Conservation (phyloP, 2,888 invertebrate genomes). For the Marronus borbonicus region DNA sequence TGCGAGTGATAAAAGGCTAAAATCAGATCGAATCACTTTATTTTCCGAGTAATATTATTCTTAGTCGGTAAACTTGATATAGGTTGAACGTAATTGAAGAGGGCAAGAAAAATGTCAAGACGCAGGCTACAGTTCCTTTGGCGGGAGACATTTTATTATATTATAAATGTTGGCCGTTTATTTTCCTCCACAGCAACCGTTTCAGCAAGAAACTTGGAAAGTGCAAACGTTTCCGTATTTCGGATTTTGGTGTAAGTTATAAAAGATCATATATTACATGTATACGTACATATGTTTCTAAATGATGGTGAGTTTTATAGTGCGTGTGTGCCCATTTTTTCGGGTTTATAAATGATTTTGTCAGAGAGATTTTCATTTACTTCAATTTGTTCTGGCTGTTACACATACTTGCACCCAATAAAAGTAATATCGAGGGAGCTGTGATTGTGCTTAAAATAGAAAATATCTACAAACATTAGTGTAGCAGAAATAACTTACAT, state of each 20-base stretch:
- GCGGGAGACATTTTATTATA: slow-evolving; percentile 36
- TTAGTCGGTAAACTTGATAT: slow-evolving; percentile 43
- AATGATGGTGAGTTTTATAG: neutral
- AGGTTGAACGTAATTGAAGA: slow-evolving; percentile 41
- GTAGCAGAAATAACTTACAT: too few relatives aligned
- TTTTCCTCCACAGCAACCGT: slow-evolving; percentile 22
- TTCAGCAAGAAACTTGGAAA: slow-evolving; percentile 16
- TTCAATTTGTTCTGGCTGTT: too few relatives aligned
- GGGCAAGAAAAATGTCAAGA: slow-evolving; percentile 41
- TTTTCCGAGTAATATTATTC: slow-evolving; percentile 37
- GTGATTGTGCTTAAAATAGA: too few relatives aligned
- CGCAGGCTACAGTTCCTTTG: slow-evolving; percentile 17
- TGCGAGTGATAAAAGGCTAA: slow-evolving; percentile 32
- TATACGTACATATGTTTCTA: neutral
- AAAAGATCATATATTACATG: neutral
- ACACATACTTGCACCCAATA: too few relatives aligned
- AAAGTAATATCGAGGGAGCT: too few relatives aligned
- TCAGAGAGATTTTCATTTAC: too few relatives aligned
- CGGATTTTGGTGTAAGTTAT: slow-evolving; percentile 15
- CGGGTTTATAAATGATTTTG: too few relatives aligned
- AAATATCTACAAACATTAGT: too few relatives aligned
- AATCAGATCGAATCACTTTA: slow-evolving; percentile 39
- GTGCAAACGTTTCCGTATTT: slow-evolving; percentile 22
- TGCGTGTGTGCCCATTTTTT: too few relatives aligned
- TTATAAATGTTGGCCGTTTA: slow-evolving; percentile 42